Percentiles rank a stretch among this genome's conserved stretches.
Evolutionary conservation across 2,888 invertebrate species (phyloP).

Genomic region (Nomada fucata): DNA sequence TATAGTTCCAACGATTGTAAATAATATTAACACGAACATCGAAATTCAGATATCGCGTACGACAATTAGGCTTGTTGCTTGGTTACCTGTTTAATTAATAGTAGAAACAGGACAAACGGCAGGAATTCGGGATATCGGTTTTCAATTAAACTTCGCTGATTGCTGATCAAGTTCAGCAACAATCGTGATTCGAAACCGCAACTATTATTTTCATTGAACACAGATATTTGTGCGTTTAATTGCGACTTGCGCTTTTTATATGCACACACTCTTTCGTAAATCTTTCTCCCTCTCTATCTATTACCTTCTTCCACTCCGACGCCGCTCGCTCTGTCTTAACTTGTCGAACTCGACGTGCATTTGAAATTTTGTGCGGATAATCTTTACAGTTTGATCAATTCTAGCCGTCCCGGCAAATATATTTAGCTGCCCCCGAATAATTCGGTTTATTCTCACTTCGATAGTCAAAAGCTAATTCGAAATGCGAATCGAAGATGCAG

Average conservation of each 20-base stretch:
- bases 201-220: neutral
- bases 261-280: no score
- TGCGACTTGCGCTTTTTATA: conserved; percentile 4
- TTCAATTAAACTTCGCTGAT: conserved; percentile 20
- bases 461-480: neutral
- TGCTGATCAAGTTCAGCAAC: neutral
- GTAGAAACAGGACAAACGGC: conserved; percentile 11
- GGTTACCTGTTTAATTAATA: neutral
- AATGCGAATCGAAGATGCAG: neutral
- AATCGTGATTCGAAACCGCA: conserved; percentile 7
- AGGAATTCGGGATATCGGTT: conserved; percentile 18
- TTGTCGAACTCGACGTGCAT: neutral
- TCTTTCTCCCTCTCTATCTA: neutral
- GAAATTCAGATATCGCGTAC: conserved; percentile 10
- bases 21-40: conserved; percentile 5
- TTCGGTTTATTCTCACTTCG: neutral
- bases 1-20: neutral
- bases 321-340: neutral
- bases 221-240: neutral
- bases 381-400: neutral
- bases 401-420: neutral
- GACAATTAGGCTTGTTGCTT: neutral
- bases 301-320: neutral
- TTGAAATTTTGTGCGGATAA: neutral
- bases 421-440: conserved; percentile 9